These are phyloP conservation scores for Pelochelys cantorii DNA, from an alignment of 2,797 vertebrate species.

Conservation along the genomic window DNA sequence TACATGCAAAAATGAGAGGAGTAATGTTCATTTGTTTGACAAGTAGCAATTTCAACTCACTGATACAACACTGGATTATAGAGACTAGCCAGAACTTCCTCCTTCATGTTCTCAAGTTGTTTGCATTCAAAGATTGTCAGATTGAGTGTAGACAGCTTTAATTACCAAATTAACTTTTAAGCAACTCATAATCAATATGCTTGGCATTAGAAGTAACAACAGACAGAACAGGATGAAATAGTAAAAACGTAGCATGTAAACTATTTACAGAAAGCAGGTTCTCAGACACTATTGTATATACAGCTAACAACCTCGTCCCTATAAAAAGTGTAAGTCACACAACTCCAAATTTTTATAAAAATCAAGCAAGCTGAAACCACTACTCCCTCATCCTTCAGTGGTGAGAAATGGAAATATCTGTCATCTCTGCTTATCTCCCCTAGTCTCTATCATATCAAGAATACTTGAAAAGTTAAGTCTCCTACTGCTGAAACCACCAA, in stretches of 20 bases:
- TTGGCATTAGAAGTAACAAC: not conserved
- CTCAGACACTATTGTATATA: not conserved
- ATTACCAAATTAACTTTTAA: constrained; percentile 52
- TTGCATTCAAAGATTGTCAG: not conserved
- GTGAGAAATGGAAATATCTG: not conserved
- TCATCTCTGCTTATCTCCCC: not conserved
- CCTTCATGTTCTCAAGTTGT: not conserved
- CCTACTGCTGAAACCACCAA: not conserved
- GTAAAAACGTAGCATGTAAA: not conserved
- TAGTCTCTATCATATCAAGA: not conserved
- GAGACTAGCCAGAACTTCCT: not conserved
- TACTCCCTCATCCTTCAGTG: not conserved
- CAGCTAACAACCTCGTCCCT: not conserved
- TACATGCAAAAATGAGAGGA: constrained; percentile 28
- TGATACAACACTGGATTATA: constrained; percentile 1
- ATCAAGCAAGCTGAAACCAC: not conserved
- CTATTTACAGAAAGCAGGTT: not conserved
- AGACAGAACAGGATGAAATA: not conserved
- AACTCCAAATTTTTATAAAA: not conserved
- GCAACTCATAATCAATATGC: constrained; percentile 27
- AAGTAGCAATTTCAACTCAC: constrained; percentile 10
- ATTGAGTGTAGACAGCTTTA: constrained; percentile 17
- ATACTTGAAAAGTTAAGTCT: not conserved
- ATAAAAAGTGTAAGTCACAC: not conserved
- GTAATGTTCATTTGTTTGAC: not conserved